phyloP scores from a whole-genome alignment of 2,113 vertebrate species.

The Mustela nigripes region DNA sequence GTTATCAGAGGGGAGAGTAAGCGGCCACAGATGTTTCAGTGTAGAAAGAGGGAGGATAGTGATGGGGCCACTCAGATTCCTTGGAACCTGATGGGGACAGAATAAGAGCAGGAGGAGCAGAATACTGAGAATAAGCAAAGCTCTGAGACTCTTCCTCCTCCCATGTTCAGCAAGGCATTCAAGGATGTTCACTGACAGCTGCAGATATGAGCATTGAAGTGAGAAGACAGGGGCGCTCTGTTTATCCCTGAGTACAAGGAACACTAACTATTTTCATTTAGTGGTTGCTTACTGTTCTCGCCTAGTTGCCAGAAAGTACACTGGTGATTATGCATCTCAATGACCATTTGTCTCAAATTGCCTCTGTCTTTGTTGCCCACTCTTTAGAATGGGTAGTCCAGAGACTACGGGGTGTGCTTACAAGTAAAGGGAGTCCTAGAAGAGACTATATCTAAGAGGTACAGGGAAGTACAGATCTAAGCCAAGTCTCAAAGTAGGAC shows the following conservation, averaged over 20 bases:
- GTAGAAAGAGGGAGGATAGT: neutral
- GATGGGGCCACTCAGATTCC: neutral
- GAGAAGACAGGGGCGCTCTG: slow-evolving; percentile 46
- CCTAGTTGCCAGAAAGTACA: slow-evolving; percentile 34
- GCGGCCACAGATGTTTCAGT: neutral
- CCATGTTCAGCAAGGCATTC: neutral
- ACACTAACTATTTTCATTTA: slow-evolving; percentile 61
- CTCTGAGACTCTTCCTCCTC: neutral
- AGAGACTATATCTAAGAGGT: neutral
- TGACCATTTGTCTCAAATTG: slow-evolving; percentile 7
- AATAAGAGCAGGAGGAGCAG: neutral
- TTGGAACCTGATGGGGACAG: neutral
- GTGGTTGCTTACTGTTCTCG: neutral
- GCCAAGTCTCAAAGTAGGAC: neutral
- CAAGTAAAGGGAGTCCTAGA: neutral
- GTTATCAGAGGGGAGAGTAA: neutral
- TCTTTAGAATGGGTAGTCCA: neutral
- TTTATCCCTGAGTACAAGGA: slow-evolving; percentile 32
- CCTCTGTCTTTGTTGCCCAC: neutral
- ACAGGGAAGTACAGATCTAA: neutral
- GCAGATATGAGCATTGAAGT: neutral
- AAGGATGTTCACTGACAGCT: neutral
- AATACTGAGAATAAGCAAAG: neutral
- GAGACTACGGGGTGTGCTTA: neutral
- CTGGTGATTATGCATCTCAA: neutral